Evolutionary conservation across 2,888 invertebrate genomes (phyloP).

Genomic region (Monoplex corrugatus): DNA sequence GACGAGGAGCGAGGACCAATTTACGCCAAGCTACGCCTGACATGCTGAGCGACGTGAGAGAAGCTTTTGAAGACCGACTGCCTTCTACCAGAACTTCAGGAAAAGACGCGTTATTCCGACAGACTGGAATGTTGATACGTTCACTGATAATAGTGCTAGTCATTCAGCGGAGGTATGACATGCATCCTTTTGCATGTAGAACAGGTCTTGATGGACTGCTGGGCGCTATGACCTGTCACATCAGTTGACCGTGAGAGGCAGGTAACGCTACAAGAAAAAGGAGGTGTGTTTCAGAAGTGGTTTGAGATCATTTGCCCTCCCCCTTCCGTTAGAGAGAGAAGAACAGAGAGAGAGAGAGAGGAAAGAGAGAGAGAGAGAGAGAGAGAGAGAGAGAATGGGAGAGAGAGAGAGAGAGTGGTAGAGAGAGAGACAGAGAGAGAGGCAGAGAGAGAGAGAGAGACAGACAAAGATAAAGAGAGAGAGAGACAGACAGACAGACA

Average conservation of each 20-base stretch:
- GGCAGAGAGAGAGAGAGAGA: conserved; percentile 7
- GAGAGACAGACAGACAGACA: not conserved
- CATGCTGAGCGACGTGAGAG: not conserved
- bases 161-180: too few species aligned
- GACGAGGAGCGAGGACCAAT: not conserved
- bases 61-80: conserved; percentile 31
- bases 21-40: conserved; percentile 3
- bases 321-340: not conserved
- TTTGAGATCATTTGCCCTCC: too few species aligned
- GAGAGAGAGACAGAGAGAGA: conserved; percentile 6
- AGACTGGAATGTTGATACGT: conserved; percentile 25
- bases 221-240: too few species aligned
- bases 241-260: too few species aligned
- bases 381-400: not conserved
- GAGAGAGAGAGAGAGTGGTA: not conserved
- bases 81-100: not conserved
- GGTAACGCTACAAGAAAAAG: too few species aligned
- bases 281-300: too few species aligned
- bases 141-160: not conserved
- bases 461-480: not conserved
- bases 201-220: too few species aligned
- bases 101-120: conserved; percentile 7
- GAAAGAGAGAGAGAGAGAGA: conserved; percentile 20
- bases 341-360: not conserved
- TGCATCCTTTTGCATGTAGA: not conserved